Base-by-base conservation (phyloP, 2,888 invertebrate genomes). In the Lobophora halterata region DNA sequence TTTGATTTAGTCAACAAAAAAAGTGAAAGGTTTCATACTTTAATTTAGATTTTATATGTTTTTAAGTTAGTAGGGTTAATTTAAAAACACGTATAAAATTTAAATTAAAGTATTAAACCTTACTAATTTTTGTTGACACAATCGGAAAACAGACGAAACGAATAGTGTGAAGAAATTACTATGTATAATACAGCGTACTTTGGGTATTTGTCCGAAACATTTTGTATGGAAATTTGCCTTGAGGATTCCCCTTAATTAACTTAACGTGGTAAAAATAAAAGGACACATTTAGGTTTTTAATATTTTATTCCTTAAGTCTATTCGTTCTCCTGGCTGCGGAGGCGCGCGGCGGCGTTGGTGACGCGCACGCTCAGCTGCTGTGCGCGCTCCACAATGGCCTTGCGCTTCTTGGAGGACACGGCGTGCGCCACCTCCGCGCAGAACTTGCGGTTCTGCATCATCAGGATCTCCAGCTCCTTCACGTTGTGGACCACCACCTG, bases 361-460 rank as follows among this genome's bases (percentile, higher is more conserved):
- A 99, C 92, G 61, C 97, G 92, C 71, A 99, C 95, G 51, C 97
- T 95, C 49, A 99, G 90, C 76, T 99, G 98, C 76, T 97, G 96
- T 1, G 99, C 98, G 49, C 99, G 91, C 83, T 98, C 98, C 5
- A 99, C 98, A 58, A 99, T 99, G 2, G 89, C 89, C 89, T 98
- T 98, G 53, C 99, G 93, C 73, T 98, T 99, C 88, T 97, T 97
- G n/a, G 97, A 96, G 47, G 98, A 98, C 0, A 99, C 99, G 11
- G 93, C 96, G 77, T 98, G 98, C 1, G 98, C 98, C 57, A 99
- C 98, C 89, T 99, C 99, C 11, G 95, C 99, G 77, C 98, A 97
- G 88, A 95, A 99, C 58, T 95, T 95, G 60, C 97, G 91, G 88
- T 99, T 99, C 79, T 99, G 98, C 99, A 99, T 99, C 93, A 99